Evolutionary conservation across 2,113 vertebrate species (phyloP).

Genomic region (Petromus typicus): DNA sequence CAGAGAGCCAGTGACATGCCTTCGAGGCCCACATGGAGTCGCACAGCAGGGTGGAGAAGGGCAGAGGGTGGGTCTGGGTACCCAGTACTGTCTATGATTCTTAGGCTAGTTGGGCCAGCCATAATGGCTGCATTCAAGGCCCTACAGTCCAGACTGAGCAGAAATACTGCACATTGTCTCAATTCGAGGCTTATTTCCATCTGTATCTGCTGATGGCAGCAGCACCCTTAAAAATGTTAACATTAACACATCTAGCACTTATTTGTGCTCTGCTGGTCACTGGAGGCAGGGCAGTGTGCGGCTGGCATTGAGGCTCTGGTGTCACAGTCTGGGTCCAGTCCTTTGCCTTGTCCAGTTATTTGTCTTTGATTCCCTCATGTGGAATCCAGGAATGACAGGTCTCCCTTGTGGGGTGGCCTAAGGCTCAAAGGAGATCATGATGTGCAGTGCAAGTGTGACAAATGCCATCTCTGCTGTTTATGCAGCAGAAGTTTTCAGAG

Average conservation of each 20-base stretch:
- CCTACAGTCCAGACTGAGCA: not conserved
- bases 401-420: not conserved
- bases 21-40: not conserved
- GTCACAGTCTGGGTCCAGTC: not conserved
- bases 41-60: not conserved
- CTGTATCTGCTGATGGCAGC: not conserved
- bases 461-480: not conserved
- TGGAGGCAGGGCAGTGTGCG: not conserved
- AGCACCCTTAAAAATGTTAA: not conserved
- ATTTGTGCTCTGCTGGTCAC: not conserved
- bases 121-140: not conserved
- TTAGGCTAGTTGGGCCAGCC: not conserved
- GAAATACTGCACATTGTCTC: not conserved
- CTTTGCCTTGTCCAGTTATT: not conserved
- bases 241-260: not conserved
- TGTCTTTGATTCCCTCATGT: not conserved
- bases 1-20: not conserved
- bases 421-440: not conserved
- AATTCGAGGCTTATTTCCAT: not conserved
- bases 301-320: not conserved
- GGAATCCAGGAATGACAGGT: not conserved
- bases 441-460: not conserved
- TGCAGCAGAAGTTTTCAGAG: not conserved
- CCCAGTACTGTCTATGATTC: not conserved
- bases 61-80: not conserved